Evolutionary conservation across 37 sponge, comb jelly and placozoan genomes (phyloP).

Genomic region (Cliona cf. orientalis): DNA sequence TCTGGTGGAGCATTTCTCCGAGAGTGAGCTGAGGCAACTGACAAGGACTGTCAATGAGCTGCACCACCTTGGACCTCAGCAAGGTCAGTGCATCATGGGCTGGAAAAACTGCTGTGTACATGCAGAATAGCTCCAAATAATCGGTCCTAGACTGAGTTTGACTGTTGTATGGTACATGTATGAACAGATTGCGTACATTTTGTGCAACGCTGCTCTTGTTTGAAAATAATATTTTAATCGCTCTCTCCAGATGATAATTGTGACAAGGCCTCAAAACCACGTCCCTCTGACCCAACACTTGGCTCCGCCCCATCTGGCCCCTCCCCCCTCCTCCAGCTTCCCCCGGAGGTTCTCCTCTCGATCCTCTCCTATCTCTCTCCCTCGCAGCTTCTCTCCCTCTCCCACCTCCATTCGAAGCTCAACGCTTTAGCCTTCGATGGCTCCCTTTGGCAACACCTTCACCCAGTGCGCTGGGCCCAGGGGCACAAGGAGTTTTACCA

Average conservation of each 20-base stretch:
- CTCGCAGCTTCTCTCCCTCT: constrained; percentile 53
- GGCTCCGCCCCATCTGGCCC: constrained; percentile 1
- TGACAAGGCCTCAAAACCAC: not conserved
- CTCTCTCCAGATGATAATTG: too few species aligned
- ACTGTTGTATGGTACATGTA: too few species aligned
- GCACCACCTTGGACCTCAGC: constrained; percentile 65
- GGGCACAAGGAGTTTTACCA: constrained; percentile 35
- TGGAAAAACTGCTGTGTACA: too few species aligned
- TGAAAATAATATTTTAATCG: too few species aligned
- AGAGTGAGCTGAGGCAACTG: constrained; percentile 56
- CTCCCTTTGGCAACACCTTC: constrained; percentile 69
- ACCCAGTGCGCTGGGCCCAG: constrained; percentile 76
- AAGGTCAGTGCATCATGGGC: too few species aligned
- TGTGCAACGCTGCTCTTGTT: too few species aligned
- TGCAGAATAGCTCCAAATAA: too few species aligned
- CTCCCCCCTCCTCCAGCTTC: constrained; percentile 62
- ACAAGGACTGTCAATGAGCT: constrained; percentile 54
- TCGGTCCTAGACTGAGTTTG: too few species aligned
- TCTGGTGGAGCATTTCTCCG: constrained; percentile 70
- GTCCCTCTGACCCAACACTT: not conserved
- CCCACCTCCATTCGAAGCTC: constrained; percentile 45
- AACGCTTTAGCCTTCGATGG: constrained; percentile 31
- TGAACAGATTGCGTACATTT: too few species aligned
- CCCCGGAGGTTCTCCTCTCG: constrained; percentile 68
- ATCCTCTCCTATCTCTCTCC: constrained; percentile 62